Conservation (phyloP, 2,113 vertebrate genomes). For the Tachysurus fulvidraco region DNA sequence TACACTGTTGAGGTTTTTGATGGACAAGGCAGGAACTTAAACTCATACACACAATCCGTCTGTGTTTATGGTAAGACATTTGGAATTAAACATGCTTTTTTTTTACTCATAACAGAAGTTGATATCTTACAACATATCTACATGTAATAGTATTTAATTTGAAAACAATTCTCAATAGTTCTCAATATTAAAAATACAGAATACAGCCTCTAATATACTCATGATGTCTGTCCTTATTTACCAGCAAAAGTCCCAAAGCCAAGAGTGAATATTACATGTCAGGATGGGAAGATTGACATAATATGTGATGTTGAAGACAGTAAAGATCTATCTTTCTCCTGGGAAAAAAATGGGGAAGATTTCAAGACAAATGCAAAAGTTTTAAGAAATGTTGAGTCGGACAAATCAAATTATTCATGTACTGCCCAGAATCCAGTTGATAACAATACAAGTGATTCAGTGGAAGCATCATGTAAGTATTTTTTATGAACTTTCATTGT, state of each 20-base stretch:
- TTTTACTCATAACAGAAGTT: not conserved
- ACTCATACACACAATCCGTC: not conserved
- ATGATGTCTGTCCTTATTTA: not conserved
- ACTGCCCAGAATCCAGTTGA: not conserved
- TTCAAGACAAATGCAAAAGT: rapidly evolving
- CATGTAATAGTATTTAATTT: not conserved
- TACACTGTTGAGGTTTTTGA: not conserved
- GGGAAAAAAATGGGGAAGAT: constrained; percentile 28
- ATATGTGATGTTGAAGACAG: not conserved
- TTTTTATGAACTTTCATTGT: not conserved
- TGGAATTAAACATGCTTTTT: not conserved
- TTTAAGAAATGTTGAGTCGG: not conserved
- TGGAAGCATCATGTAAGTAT: constrained; percentile 15
- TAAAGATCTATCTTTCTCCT: not conserved
- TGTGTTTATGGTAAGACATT: constrained; percentile 44
- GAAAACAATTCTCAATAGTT: no score
- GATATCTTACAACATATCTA: not conserved
- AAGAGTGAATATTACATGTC: not conserved
- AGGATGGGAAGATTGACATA: rapidly evolving
- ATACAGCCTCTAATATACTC: not conserved
- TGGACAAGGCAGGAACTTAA: rapidly evolving
- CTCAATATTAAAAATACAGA: not conserved
- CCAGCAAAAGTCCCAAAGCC: constrained; percentile 39
- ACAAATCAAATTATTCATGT: not conserved
- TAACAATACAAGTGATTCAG: not conserved